A percentile compares a stretch with the other conserved stretches of the same genome.
Evolutionary conservation across 2,113 vertebrate species (phyloP).

Genomic region (Myanophis thanlyinensis): DNA sequence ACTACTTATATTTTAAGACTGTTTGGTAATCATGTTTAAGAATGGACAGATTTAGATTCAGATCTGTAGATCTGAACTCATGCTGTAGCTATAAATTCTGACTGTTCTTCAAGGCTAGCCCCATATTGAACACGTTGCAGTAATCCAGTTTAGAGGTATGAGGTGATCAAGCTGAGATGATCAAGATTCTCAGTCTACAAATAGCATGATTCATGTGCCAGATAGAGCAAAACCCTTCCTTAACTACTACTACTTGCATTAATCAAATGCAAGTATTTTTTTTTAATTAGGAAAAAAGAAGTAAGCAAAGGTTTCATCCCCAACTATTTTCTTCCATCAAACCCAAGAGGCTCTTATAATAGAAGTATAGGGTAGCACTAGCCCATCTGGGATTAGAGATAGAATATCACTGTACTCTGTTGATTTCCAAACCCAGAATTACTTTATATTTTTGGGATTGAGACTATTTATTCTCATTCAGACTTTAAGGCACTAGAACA

Average conservation of each 20-base stretch:
- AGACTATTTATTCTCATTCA: not conserved
- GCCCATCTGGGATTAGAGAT: not conserved
- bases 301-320: slow-evolving; percentile 43
- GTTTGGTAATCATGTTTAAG: not conserved
- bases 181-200: not conserved
- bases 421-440: not conserved
- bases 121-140: not conserved
- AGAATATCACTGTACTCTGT: not conserved
- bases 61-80: not conserved
- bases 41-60: not conserved
- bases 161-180: not conserved
- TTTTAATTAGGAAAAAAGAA: not conserved
- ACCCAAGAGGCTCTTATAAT: not conserved
- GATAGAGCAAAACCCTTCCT: not conserved
- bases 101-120: not conserved
- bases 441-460: not conserved
- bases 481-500: not conserved
- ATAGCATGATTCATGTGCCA: not conserved
- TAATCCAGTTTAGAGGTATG: not conserved
- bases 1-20: not conserved
- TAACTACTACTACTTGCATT: not conserved
- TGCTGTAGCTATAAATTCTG: not conserved
- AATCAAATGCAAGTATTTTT: not conserved
- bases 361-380: not conserved
- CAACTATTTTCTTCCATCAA: slow-evolving; percentile 58